A percentile compares a stretch with the other conserved stretches of the same genome.
These are phyloP conservation scores for Hyles vespertilio DNA, from an alignment of 1,140 invertebrate genomes.

Conservation along the genomic window DNA sequence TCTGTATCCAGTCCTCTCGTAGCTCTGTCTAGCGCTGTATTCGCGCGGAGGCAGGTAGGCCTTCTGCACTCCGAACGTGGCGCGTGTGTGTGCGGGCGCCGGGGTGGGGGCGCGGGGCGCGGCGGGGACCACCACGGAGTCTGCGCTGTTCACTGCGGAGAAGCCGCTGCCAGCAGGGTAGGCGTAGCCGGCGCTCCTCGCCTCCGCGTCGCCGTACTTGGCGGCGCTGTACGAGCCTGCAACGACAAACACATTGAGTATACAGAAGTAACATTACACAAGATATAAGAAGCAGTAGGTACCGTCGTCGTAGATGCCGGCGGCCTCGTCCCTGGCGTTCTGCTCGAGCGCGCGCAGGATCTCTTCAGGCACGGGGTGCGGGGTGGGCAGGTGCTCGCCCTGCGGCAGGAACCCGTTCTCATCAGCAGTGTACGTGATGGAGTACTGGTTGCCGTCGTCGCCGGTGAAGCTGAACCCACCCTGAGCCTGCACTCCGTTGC, in stretches of 20 bases:
- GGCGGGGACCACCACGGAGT: too few species aligned
- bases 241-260: neutral
- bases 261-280: neutral
- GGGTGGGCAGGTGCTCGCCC: constrained; percentile 86
- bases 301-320: constrained; percentile 67
- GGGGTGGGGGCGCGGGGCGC: too few species aligned
- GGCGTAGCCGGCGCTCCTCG: too few species aligned
- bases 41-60: constrained; percentile 8
- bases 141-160: too few species aligned
- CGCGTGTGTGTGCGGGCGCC: too few species aligned
- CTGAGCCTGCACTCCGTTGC: constrained; percentile 54
- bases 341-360: constrained; percentile 63
- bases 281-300: constrained; percentile 22
- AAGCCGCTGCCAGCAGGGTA: too few species aligned
- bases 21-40: neutral
- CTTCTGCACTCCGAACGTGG: neutral
- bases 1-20: constrained; percentile 11
- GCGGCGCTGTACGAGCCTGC: too few species aligned
- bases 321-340: constrained; percentile 63
- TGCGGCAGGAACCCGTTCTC: constrained; percentile 86
- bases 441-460: constrained; percentile 79
- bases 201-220: too few species aligned
- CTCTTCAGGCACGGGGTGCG: constrained; percentile 82
- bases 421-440: constrained; percentile 83
- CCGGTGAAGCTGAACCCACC: constrained; percentile 62